These are phyloP conservation scores for Agonopterix heracliana DNA, from an alignment of 2,888 invertebrate genomes.

Conservation along the genomic window DNA sequence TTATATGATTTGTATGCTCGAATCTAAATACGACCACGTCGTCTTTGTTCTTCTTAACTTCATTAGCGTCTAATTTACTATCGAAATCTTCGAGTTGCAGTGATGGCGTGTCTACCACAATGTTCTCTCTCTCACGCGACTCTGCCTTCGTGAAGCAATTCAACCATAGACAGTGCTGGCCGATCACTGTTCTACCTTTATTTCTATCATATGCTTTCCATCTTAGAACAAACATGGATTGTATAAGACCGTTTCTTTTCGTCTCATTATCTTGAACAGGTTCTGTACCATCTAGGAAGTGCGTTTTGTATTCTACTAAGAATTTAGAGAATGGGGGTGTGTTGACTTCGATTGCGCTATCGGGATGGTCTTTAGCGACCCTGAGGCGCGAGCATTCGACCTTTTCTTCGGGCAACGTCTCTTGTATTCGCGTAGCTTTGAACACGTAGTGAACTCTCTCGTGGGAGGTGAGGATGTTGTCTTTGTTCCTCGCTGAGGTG, in stretches of 20 bases:
- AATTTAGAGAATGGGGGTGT: conserved; percentile 50
- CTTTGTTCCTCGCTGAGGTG: conserved; percentile 39
- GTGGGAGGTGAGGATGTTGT: conserved; percentile 41
- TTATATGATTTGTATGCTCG: conserved; percentile 73
- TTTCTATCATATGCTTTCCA: conserved; percentile 77
- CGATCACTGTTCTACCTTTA: conserved; percentile 75
- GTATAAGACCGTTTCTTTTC: conserved; percentile 44
- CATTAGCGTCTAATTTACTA: conserved; percentile 29
- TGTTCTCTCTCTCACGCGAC: conserved; percentile 52
- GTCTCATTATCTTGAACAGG: conserved; percentile 22
- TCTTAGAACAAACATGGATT: conserved; percentile 63
- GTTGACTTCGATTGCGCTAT: conserved; percentile 33
- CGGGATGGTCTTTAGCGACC: conserved; percentile 37
- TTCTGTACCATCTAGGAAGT: conserved; percentile 40
- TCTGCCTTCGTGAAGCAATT: conserved; percentile 75
- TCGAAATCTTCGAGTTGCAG: conserved; percentile 56
- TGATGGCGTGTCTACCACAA: conserved; percentile 39
- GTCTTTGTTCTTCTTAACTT: conserved; percentile 48
- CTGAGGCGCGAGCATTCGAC: conserved; percentile 50
- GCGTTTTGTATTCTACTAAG: conserved; percentile 40
- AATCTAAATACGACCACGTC: conserved; percentile 76
- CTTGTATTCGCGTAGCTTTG: conserved; percentile 44
- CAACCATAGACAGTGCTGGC: conserved; percentile 82
- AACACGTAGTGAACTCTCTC: conserved; percentile 59
- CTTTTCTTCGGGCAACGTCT: conserved; percentile 31